Evolutionary conservation across 2,888 invertebrate genomes (phyloP).

Genomic region (Sipha maydis): DNA sequence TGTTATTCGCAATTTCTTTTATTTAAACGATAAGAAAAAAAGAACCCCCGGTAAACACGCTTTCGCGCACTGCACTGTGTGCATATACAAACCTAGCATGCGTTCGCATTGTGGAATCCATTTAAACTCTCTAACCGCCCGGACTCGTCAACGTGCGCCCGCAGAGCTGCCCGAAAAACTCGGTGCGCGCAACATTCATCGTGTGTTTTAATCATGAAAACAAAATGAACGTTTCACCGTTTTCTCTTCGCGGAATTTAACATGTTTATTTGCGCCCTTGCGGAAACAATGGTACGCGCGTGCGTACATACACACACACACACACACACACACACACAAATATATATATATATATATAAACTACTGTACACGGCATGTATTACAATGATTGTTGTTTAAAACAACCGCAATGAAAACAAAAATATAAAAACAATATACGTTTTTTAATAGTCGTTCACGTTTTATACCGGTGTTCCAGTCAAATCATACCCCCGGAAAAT

Average conservation of each 20-base stretch:
- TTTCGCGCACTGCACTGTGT: not conserved
- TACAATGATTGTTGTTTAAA: not conserved
- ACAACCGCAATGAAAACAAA: too few species aligned
- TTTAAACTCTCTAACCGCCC: not conserved
- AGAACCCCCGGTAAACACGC: not conserved
- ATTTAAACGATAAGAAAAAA: not conserved
- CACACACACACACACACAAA: too few species aligned
- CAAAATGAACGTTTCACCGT: not conserved
- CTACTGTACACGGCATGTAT: too few species aligned
- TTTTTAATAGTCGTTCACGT: not conserved
- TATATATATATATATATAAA: too few species aligned
- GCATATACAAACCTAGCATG: not conserved
- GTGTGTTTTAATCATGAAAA: not conserved
- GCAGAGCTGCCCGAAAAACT: not conserved
- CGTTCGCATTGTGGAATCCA: not conserved
- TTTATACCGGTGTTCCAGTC: too few species aligned
- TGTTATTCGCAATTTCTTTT: not conserved
- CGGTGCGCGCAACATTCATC: not conserved
- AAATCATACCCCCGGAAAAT: too few species aligned
- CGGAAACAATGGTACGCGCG: not conserved
- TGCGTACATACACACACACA: not conserved
- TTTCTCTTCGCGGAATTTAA: not conserved
- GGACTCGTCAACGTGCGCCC: not conserved
- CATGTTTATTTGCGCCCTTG: not conserved
- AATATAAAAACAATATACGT: not conserved